Conservation (phyloP, 2,888 invertebrate species). For the Archips crataeganus region DNA sequence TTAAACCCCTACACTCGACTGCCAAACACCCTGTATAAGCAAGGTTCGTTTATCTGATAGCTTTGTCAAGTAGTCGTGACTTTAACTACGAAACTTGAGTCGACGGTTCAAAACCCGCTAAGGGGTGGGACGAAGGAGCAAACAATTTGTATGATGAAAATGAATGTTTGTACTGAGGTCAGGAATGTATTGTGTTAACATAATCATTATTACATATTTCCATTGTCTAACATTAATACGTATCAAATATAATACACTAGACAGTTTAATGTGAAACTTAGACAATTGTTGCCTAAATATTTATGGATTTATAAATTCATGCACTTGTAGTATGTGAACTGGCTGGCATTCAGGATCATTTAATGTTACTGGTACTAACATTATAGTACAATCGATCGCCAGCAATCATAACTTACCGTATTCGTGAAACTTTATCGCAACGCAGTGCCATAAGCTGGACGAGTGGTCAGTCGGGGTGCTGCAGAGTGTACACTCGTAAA, state of each 20-base stretch:
- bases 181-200: no score
- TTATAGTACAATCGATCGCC: neutral
- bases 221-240: no score
- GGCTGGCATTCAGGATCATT: neutral
- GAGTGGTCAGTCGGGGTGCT: neutral
- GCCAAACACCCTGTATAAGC: no score
- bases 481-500: neutral
- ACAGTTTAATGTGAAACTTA: no score
- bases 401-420: neutral
- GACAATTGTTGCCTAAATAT: neutral
- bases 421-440: neutral
- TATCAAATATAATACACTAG: no score
- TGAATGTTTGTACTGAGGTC: neutral
- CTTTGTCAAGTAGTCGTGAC: neutral
- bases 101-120: neutral
- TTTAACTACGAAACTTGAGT: neutral
- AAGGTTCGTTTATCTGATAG: no score
- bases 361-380: neutral
- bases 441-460: neutral
- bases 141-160: neutral
- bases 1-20: no score
- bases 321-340: neutral
- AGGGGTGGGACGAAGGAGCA: neutral
- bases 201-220: no score
- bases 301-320: slow-evolving; percentile 1